These are phyloP conservation scores for Poecilobothrus nobilitatus DNA, from an alignment of 2,888 invertebrate genomes.

Conservation along the genomic window DNA sequence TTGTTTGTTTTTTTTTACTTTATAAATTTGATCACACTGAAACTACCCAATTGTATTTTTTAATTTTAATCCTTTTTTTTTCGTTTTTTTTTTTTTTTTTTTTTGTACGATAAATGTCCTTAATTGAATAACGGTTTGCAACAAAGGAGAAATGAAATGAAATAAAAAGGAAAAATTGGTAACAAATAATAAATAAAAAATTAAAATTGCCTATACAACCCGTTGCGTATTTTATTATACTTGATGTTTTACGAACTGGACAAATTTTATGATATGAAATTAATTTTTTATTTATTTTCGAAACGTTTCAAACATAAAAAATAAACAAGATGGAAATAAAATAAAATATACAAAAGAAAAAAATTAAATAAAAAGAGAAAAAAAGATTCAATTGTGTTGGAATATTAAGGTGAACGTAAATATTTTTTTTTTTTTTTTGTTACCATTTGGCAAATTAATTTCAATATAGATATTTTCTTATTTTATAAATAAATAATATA, in stretches of 20 bases:
- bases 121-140: neutral
- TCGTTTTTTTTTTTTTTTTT: too few species aligned
- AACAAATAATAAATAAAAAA: too few species aligned
- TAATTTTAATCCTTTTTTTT: too few species aligned
- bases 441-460: too few species aligned
- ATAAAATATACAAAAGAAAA: neutral
- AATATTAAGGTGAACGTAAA: too few species aligned
- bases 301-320: neutral
- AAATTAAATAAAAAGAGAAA: neutral
- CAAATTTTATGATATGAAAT: constrained; percentile 3
- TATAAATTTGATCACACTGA: too few species aligned
- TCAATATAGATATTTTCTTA: too few species aligned
- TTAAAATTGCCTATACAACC: neutral
- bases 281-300: constrained; percentile 3
- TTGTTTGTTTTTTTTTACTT: too few species aligned
- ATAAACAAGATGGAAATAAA: neutral
- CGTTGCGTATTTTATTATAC: neutral
- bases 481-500: too few species aligned
- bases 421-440: too few species aligned
- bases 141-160: neutral
- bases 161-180: neutral
- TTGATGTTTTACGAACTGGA: neutral
- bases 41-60: too few species aligned
- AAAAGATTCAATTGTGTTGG: too few species aligned
- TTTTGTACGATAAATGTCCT: neutral